These are phyloP conservation scores for Entomyzon cyanotis DNA, from an alignment of 2,113 vertebrate genomes.

Conservation along the genomic window DNA sequence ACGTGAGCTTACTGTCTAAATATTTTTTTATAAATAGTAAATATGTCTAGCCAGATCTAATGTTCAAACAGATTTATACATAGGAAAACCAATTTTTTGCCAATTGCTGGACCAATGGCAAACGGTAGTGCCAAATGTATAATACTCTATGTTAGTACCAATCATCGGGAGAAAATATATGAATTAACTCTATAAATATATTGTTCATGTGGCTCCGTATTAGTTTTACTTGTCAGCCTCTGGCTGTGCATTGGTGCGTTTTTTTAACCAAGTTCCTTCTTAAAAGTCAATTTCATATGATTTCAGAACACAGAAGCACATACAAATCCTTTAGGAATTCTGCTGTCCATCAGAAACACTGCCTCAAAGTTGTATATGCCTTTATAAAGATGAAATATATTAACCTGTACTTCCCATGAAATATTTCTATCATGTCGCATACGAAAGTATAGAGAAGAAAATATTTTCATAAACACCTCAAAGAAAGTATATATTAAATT, in stretches of 20 bases:
- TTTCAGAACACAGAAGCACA: constrained; percentile 86
- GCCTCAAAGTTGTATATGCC: constrained; percentile 90
- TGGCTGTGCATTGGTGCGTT: constrained; percentile 86
- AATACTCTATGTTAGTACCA: constrained; percentile 86
- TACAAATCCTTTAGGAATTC: constrained; percentile 81
- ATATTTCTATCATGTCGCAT: constrained; percentile 78
- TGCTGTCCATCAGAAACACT: constrained; percentile 87
- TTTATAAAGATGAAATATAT: constrained; percentile 82
- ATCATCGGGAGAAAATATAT: constrained; percentile 63
- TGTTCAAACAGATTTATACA: constrained; percentile 82
- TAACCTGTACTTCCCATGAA: constrained; percentile 78
- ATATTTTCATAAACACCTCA: constrained; percentile 84
- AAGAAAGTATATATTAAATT: constrained; percentile 82
- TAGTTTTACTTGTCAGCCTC: constrained; percentile 83
- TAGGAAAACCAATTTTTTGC: constrained; percentile 87
- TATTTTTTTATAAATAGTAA: constrained; percentile 87
- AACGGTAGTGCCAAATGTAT: constrained; percentile 98
- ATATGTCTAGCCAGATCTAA: constrained; percentile 81
- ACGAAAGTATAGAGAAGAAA: constrained; percentile 76
- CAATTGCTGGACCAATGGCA: constrained; percentile 99
- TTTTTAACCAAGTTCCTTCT: constrained; percentile 82
- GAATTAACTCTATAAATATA: constrained; percentile 77
- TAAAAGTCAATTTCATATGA: constrained; percentile 82
- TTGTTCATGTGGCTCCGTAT: constrained; percentile 80
- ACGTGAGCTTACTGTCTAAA: constrained; percentile 96